A percentile compares a stretch with the other conserved stretches of the same genome.
Evolutionary conservation across 2,888 invertebrate species (phyloP).

Genomic region (Erebia palarica): DNA sequence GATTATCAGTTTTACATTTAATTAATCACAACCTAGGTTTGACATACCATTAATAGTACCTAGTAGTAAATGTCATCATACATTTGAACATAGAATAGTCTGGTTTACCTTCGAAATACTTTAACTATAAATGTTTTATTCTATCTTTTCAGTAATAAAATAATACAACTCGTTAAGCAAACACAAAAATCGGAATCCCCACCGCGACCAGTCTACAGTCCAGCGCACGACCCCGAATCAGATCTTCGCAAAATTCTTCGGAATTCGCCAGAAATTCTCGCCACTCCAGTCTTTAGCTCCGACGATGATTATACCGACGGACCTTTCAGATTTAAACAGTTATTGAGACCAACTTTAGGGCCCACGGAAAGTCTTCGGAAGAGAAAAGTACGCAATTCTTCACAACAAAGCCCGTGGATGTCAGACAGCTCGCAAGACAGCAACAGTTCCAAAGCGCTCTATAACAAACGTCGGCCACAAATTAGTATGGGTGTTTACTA

Average conservation of each 20-base stretch:
- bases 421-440: slow-evolving; percentile 78
- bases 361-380: slow-evolving; percentile 87
- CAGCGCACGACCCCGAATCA: slow-evolving; percentile 70
- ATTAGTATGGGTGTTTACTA: slow-evolving; percentile 78
- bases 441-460: slow-evolving; percentile 65
- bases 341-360: slow-evolving; percentile 84
- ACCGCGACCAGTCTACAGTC: slow-evolving; percentile 61
- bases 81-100: no score
- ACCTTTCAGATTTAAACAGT: slow-evolving; percentile 86
- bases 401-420: slow-evolving; percentile 75
- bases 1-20: no score
- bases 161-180: slow-evolving; percentile 72
- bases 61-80: no score
- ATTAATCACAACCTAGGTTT: no score
- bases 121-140: background rate
- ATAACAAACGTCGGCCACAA: slow-evolving; percentile 73
- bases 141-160: slow-evolving; percentile 69
- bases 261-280: slow-evolving; percentile 75
- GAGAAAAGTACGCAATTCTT: slow-evolving; percentile 79
- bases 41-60: no score
- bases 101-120: no score
- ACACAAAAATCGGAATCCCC: slow-evolving; percentile 65
- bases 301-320: slow-evolving; percentile 84
- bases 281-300: slow-evolving; percentile 71
- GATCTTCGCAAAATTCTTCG: slow-evolving; percentile 75